Evolutionary conservation across 2,888 invertebrate species (phyloP).

Genomic region (Itoplectis maculator): DNA sequence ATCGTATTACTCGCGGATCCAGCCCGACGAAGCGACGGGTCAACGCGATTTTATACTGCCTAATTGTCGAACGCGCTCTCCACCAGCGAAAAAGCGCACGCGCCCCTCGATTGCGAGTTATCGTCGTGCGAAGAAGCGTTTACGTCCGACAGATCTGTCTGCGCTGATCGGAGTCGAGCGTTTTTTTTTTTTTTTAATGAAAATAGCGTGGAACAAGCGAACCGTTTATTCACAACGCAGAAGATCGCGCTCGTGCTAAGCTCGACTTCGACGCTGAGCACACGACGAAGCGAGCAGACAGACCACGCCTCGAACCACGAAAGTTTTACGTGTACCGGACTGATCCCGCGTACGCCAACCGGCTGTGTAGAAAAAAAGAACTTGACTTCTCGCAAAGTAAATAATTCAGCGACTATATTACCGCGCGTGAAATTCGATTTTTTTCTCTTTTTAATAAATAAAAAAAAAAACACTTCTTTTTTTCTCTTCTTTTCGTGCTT

Average conservation of each 20-base stretch:
- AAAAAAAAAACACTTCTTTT: conserved; percentile 8
- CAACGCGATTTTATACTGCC: conserved; percentile 64
- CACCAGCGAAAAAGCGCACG: background rate
- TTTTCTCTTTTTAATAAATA: conserved; percentile 23
- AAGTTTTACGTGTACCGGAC: conserved; percentile 51
- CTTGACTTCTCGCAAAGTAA: conserved; percentile 32
- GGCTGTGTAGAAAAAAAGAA: conserved; percentile 54
- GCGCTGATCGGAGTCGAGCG: conserved; percentile 12
- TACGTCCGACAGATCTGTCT: conserved; percentile 14
- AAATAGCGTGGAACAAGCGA: background rate
- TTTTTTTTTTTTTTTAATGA: background rate
- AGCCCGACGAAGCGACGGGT: conserved; percentile 39
- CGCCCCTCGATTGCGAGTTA: conserved; percentile 26
- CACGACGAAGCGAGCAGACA: background rate
- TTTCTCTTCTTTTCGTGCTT: conserved; percentile 18
- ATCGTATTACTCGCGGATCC: conserved; percentile 47
- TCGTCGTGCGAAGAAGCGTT: background rate
- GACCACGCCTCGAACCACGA: conserved; percentile 39
- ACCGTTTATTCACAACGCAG: background rate
- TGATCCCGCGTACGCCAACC: conserved; percentile 45
- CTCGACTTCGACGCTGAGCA: conserved; percentile 13
- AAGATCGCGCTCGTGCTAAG: background rate
- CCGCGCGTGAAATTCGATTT: conserved; percentile 31
- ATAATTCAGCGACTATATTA: conserved; percentile 41
- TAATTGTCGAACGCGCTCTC: conserved; percentile 38